Base-by-base conservation (phyloP, 2,113 vertebrate genomes). In the Ctenomys sociabilis region DNA sequence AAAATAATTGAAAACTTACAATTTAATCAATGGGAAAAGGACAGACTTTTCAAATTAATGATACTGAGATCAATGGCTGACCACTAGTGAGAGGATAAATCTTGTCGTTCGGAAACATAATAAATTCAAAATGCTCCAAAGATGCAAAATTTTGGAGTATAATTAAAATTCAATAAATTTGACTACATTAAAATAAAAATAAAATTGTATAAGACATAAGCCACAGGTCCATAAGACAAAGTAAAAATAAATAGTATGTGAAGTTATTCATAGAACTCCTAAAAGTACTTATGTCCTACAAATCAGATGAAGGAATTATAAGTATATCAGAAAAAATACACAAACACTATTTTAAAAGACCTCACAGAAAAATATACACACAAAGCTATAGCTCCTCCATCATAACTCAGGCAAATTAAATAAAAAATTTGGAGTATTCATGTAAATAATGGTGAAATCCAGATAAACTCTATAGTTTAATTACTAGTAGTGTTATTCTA, bases 151-250 rank as follows among this genome's bases (percentile, higher is more conserved):
- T 40, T 22, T 59, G n/a, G 49, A 94, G 7, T 59, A 78, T 45
- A 57, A 59, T 43, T 70, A 40, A 45, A 4, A 61, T 37, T 37
- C 59, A 28, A 32, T 61, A 86, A 77, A 63, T 72, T 75, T 91
- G 52, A 37, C 17, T 32, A 85, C 45, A 59, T 85, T 90, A 52
- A 80, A 80, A 64, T 94, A 75, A 75, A 93, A 90, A 45, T 68
- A 63, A 88, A 90, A 37, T 80, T 19, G 32, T 61, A 0, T 63
- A 40, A 80, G 11, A 70, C 13, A 49, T 57, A 59, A 43, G 43
- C 37, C 17, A n/a, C 32, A 59, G 49, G 59, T 37, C 12, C 11
- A 68, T 66, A 78, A 45, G 78, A 57, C 57, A 90, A 9, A 2
- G 24, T 77, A 68, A 94, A 90, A 73, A 68, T 5, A 78, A 80